Evolutionary conservation across 2,797 vertebrate genomes (phyloP), one percentile per base, ranked within the genome.

Genomic region (Poecilia wingei): DNA sequence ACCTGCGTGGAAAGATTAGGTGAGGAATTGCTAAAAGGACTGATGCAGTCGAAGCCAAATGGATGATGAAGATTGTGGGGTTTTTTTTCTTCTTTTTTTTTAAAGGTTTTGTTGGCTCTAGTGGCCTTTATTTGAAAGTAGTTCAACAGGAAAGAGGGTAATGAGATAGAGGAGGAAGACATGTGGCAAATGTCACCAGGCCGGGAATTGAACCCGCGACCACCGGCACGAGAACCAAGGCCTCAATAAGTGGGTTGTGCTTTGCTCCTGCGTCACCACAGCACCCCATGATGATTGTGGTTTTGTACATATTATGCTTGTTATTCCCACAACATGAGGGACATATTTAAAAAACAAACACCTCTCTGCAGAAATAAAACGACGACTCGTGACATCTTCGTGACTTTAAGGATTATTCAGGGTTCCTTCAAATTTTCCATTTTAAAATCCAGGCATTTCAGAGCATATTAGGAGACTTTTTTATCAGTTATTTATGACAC

Each of bases 1-100:
- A 93, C 92, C 98, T 98, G 18, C 20, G 69, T 20, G 36, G 64
- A 75, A 75, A 80, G 46, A 70, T 5, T 13, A 74, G 20, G 18
- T 1, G 72, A 45, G n/a, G 61, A 77, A 77, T 72, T 1, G 12
- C 1, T 9, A 49, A 10, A 0, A 41, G 20, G 59, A 41, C 41
- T 20, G 12, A 41, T n/a, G 31, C 18, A 47, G 1, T n/a, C 8
- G 25, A 45, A 46, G 5, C 49, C 22, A 12, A n/a, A 64, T 13
- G 25, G 43, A 49, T 55, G n/a, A 61, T 28, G 31, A 9, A 1
- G 49, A 20, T 18, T 25, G 6, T 20, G 6, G n/a, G 25, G 55
- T 59, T 18, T 41, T 41, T 41, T 4, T 39, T 39, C 4, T 39
- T 3, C 3, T 36, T 36, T 36, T 4, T 39, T 39, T 39, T 39